Evolutionary conservation across 2,797 vertebrate species (phyloP).

Genomic region (Holocentrus rufus): DNA sequence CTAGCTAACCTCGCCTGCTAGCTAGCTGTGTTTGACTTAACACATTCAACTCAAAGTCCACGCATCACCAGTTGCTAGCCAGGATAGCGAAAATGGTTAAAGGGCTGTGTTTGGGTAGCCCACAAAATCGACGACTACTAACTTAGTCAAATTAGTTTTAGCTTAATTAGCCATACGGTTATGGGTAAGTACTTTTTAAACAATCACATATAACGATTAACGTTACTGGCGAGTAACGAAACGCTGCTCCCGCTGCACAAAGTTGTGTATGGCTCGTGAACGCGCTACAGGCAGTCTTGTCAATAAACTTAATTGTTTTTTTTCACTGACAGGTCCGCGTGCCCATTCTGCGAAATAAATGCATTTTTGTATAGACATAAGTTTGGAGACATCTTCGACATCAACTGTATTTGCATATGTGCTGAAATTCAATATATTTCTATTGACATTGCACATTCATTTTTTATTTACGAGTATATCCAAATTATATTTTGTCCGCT

Average conservation of each 20-base stretch:
- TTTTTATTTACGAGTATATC: no score
- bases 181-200: background rate
- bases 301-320: constrained; percentile 43
- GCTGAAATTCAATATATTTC: no score
- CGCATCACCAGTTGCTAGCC: background rate
- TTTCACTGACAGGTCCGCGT: background rate
- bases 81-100: background rate
- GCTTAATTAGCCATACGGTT: background rate
- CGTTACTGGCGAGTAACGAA: background rate
- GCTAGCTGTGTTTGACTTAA: constrained; percentile 38
- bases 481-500: no score
- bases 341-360: no score
- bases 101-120: accelerated
- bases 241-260: constrained; percentile 32
- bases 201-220: background rate
- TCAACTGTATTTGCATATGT: no score
- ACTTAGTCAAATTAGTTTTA: no score
- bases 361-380: no score
- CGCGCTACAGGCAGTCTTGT: constrained; percentile 50
- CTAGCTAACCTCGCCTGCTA: constrained; percentile 1
- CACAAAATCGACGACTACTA: background rate
- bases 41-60: constrained; percentile 16
- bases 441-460: no score
- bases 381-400: no score
- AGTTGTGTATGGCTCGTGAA: constrained; percentile 43